A percentile compares a stretch with the other conserved stretches of the same genome.
These are phyloP conservation scores for Apotomis capreana DNA, from an alignment of 2,888 invertebrate species.

Conservation along the genomic window DNA sequence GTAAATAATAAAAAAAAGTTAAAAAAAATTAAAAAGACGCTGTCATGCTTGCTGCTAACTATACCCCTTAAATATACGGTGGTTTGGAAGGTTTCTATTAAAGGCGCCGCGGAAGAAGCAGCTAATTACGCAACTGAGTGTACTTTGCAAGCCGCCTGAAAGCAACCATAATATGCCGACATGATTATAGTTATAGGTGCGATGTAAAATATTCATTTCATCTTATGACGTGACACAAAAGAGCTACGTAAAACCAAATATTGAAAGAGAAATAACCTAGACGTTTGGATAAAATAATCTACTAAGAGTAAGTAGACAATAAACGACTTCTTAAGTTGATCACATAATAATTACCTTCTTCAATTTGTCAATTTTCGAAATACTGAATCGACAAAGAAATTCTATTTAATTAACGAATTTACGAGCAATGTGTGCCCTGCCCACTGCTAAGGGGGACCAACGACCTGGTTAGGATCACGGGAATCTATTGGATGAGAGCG, in stretches of 20 bases:
- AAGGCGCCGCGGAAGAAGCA: conserved; percentile 21
- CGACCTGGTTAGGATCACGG: too few species aligned
- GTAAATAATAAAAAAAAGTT: too few species aligned
- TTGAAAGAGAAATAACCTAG: neutral
- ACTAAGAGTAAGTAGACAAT: neutral
- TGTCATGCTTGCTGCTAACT: too few species aligned
- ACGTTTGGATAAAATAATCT: neutral
- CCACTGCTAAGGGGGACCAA: too few species aligned
- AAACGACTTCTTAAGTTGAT: too few species aligned
- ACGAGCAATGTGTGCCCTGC: too few species aligned
- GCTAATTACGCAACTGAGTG: conserved; percentile 24
- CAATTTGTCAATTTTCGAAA: too few species aligned
- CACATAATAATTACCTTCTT: too few species aligned
- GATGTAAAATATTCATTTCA: neutral
- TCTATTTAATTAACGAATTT: too few species aligned
- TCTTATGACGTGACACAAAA: neutral
- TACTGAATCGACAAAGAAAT: too few species aligned
- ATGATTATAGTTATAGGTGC: neutral
- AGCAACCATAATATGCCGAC: conserved; percentile 17
- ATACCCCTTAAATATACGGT: neutral
- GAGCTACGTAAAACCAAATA: neutral
- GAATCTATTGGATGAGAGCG: too few species aligned
- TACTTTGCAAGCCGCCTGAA: conserved; percentile 22
- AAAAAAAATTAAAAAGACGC: too few species aligned
- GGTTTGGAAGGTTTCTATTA: conserved; percentile 18